These are phyloP conservation scores for Ciconia maguari DNA, from an alignment of 2,113 vertebrate genomes.

Conservation along the genomic window DNA sequence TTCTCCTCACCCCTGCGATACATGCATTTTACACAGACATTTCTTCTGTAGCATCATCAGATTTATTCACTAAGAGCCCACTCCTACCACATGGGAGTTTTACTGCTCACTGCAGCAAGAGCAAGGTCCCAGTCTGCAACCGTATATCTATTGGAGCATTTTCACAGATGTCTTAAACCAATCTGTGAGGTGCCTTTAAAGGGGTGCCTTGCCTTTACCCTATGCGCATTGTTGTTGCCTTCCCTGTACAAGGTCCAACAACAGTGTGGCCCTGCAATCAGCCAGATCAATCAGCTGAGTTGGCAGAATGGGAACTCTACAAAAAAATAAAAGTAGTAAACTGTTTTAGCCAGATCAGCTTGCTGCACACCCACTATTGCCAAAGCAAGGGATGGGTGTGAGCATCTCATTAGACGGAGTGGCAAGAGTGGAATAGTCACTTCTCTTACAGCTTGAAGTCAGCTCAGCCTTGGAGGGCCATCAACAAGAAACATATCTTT, in stretches of 20 bases:
- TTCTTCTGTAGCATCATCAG: background rate
- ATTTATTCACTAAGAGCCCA: background rate
- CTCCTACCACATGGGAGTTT: background rate
- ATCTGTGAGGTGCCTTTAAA: background rate
- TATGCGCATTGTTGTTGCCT: background rate
- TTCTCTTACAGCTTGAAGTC: background rate
- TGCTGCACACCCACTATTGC: background rate
- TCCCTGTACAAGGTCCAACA: background rate
- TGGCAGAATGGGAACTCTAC: background rate
- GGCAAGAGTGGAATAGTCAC: background rate
- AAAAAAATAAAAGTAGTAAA: background rate
- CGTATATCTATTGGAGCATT: background rate
- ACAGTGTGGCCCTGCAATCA: background rate
- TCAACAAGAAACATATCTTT: background rate
- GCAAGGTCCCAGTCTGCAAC: background rate
- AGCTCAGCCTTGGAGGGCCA: background rate
- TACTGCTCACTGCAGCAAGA: background rate
- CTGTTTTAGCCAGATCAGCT: background rate
- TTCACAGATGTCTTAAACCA: background rate
- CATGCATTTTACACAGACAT: background rate
- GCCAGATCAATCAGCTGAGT: background rate
- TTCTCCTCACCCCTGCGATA: background rate
- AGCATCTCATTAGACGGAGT: background rate
- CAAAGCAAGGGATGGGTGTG: background rate
- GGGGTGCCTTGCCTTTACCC: background rate